Evolutionary conservation across 2,888 invertebrate genomes (phyloP), one percentile per base, ranked within the genome.

Genomic region (Hemistola chrysoprasaria): DNA sequence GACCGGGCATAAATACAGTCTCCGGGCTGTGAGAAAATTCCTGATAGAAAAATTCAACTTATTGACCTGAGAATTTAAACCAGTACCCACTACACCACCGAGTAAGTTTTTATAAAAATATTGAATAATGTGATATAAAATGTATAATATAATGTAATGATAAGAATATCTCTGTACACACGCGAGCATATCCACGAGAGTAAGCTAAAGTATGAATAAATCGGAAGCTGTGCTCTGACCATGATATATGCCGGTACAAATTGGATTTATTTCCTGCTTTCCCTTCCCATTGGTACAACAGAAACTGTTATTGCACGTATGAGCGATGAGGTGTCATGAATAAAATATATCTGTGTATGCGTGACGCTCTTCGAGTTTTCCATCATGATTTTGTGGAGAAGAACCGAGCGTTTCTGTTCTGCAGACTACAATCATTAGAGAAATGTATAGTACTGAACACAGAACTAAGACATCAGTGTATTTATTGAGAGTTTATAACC

Each of bases 181-280:
- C 8, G 23, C 26, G 22, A 44, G 43, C 43, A 23, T 11, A 30
- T 20, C 38, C 34, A 21, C 30, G 33, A 30, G 34, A 43, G 38
- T 16, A 25, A 37, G 38, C 16, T 45, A 45, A 45, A n/a, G 77
- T 72, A 71, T 78, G 71, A 77, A 85, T 82, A 84, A 84, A 86
- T 85, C 74, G 76, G 70, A 70, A 69, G 61, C 65, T 67, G 62
- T 62, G 68, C 62, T 70, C 74, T 77, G 82, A 77, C 81, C 84
- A 80, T 80, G 85, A 86, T 84, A 76, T 81, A 87, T 74, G 72
- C 64, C 74, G 75, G 78, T 77, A 79, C 80, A 85, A 85, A 87
- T 86, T 85, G 82, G 85, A 85, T 86, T 84, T 84, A 84, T 82
- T 76, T 71, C 69, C 63, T 78, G 77, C 68, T 76, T 75, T 77